A percentile compares a stretch with the other conserved stretches of the same genome.
Conservation (phyloP, 2,797 vertebrate genomes). For the Aselliscus stoliczkanus region DNA sequence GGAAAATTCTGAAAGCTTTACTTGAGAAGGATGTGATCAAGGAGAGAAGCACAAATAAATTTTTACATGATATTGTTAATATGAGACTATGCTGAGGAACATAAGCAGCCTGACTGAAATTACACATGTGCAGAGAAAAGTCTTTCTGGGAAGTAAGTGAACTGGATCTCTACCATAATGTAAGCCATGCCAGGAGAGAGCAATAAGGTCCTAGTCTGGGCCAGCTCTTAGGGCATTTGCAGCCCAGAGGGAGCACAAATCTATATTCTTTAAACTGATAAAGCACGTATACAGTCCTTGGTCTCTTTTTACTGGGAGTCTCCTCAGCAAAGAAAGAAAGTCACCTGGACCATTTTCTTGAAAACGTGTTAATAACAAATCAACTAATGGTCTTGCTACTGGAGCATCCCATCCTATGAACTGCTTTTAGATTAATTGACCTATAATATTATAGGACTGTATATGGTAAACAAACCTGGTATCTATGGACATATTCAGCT, state of each 20-base stretch:
- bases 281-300: not conserved
- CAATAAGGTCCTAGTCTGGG: not conserved
- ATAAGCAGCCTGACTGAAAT: not conserved
- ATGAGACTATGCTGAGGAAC: not conserved
- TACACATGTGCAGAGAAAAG: not conserved
- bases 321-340: not conserved
- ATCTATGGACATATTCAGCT: not conserved
- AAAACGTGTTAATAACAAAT: not conserved
- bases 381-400: not conserved
- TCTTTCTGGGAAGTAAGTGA: not conserved
- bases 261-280: not conserved
- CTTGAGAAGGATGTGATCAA: not conserved
- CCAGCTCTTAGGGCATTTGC: not conserved
- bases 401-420: not conserved
- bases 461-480: not conserved
- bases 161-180: not conserved
- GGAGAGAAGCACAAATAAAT: not conserved
- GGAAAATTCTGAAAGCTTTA: not conserved
- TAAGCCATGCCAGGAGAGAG: not conserved
- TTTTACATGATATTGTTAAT: not conserved
- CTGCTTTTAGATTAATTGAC: not conserved
- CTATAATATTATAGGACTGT: not conserved
- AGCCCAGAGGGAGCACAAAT: not conserved
- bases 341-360: not conserved
- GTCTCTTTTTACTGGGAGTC: not conserved